Evolutionary conservation across 2,113 vertebrate species (phyloP), one percentile per base, ranked within the genome.

Genomic region (Pedetes capensis): DNA sequence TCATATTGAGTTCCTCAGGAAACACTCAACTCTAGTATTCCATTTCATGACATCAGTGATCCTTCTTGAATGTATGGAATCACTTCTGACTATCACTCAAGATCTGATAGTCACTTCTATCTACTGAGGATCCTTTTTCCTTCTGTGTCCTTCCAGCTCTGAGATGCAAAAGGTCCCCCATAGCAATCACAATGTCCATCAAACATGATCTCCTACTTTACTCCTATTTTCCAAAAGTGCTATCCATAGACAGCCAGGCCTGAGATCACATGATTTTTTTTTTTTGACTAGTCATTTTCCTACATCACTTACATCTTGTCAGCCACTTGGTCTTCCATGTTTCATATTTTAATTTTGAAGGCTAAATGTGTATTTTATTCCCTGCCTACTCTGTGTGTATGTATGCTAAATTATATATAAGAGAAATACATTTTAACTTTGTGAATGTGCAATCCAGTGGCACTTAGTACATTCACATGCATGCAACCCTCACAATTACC

Each of bases 311-410:
- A 27, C 8, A 55, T 29, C 29, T 11, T 51, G 1, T 88, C 20
- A 75, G 64, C 6, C 9, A 61, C 5, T 20, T 14, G 1, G 22
- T 69, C 16, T 42, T 5, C 14, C 34, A 29, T 63, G 32, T 89
- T 83, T 84, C 47, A 39, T 79, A 27, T 83, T 71, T 53, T 89
- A 76, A 29, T 81, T 95, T 92, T 81, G 29, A 78, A 92, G 27
- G 22, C 17, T 13, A 75, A 8, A 11, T 74, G 14, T 47, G 5
- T 89, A 34, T 75, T 76, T 85, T n/a, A n/a, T n/a, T 76, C 61
- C 68, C 66, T 68, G 16, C 66, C 59, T 74, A 6, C 34, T 47
- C 11, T 90, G 2, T 81, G 37, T 34, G 5, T 66, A 34, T 39
- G 3, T 20, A 11, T 76, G 25, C 27, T 42, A 72, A 93, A 87